These are phyloP conservation scores for Lepidurus arcticus DNA, from an alignment of 1,140 invertebrate genomes.

Conservation along the genomic window DNA sequence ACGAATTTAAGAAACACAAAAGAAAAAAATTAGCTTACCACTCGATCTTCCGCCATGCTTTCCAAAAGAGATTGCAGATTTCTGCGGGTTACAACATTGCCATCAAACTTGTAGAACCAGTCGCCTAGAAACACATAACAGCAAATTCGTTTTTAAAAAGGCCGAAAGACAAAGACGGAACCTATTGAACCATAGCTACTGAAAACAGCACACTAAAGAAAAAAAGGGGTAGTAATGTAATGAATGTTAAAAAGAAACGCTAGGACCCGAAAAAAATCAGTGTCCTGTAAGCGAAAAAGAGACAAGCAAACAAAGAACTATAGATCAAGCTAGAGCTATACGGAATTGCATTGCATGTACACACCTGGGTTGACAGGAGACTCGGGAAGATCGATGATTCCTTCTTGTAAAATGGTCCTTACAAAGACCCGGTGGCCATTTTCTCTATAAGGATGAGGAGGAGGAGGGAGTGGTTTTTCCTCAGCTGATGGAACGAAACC, in stretches of 20 bases:
- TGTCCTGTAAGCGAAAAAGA: too few species aligned
- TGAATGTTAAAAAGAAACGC: too few species aligned
- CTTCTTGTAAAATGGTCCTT: not conserved
- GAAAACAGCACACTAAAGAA: too few species aligned
- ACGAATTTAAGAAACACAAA: not conserved
- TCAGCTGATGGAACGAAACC: not conserved
- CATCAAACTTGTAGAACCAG: slow-evolving; percentile 6
- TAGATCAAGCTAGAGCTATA: too few species aligned
- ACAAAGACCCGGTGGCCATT: not conserved
- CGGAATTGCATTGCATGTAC: too few species aligned
- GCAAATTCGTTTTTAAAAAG: too few species aligned
- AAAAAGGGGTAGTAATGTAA: too few species aligned
- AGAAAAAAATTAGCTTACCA: not conserved
- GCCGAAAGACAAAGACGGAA: too few species aligned
- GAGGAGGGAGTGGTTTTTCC: not conserved
- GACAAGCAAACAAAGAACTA: too few species aligned
- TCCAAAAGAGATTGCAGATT: not conserved
- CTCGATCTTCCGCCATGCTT: not conserved
- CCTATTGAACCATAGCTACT: too few species aligned
- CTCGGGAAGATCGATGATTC: not conserved
- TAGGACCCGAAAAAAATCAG: too few species aligned
- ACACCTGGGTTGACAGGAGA: not conserved
- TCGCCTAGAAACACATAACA: not conserved
- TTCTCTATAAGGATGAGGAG: not conserved
- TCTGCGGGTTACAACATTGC: not conserved